Conservation (phyloP, 2,888 invertebrate genomes). For the Drosophila picticornis region DNA sequence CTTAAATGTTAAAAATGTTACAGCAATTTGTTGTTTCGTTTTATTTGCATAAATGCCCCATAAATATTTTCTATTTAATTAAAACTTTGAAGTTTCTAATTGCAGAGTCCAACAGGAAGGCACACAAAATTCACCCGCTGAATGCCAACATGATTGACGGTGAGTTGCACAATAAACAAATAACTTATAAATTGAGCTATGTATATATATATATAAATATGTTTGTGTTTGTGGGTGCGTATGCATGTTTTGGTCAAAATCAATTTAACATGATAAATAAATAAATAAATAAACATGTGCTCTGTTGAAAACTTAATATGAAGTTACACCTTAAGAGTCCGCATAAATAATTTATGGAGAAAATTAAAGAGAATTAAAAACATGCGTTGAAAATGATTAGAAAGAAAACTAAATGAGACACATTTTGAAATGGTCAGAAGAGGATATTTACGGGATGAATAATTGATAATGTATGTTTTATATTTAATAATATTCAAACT, state of each 20-base stretch:
- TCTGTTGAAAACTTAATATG: background rate
- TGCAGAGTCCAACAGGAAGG: constrained; percentile 26
- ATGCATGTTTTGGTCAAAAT: background rate
- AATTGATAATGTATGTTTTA: background rate
- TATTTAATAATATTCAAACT: background rate
- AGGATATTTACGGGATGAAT: background rate
- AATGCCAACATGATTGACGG: constrained; percentile 50
- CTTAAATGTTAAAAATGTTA: constrained; percentile 73
- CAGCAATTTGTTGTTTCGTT: constrained; percentile 48
- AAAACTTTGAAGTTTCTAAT: constrained; percentile 59
- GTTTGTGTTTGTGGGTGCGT: background rate
- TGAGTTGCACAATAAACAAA: constrained; percentile 22
- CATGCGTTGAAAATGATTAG: background rate
- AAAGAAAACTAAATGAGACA: background rate
- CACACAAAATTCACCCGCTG: constrained; percentile 1
- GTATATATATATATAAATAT: background rate
- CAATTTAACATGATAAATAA: background rate
- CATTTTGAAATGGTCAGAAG: background rate
- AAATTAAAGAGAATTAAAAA: background rate
- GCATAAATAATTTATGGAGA: background rate
- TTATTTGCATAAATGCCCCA: constrained; percentile 62
- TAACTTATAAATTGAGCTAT: background rate
- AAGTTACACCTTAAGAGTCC: background rate
- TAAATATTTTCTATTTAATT: constrained; percentile 73
- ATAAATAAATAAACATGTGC: too few species aligned